Percentiles rank a stretch among this genome's conserved stretches.
phyloP scores from a whole-genome alignment of 2,113 vertebrate species.

The Hypocryptadius cinnamomeus region DNA sequence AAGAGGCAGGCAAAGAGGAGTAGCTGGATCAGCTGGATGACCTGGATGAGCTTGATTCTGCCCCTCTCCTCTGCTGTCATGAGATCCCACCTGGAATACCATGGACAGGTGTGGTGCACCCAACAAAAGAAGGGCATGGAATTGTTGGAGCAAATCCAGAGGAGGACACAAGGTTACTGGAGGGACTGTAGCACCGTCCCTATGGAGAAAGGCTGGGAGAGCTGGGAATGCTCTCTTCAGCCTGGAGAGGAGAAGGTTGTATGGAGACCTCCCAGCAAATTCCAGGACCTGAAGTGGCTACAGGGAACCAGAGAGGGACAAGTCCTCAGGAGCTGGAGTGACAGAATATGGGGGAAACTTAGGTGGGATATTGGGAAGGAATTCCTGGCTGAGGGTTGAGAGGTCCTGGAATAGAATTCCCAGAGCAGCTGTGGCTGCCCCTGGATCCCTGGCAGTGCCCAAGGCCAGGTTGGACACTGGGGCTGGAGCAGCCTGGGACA shows the following conservation, averaged over 20 bases:
- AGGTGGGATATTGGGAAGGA: not conserved
- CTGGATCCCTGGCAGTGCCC: not conserved
- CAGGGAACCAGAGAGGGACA: not conserved
- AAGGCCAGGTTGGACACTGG: not conserved
- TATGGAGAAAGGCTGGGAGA: not conserved
- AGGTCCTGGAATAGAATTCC: fast-evolving
- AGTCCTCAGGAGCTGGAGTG: not conserved
- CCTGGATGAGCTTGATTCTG: not conserved
- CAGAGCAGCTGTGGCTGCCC: not conserved
- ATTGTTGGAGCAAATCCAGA: not conserved
- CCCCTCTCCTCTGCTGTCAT: not conserved
- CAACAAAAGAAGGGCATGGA: not conserved
- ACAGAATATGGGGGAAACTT: not conserved
- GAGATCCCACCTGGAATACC: not conserved
- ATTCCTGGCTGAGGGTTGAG: not conserved
- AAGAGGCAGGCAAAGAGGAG: not conserved
- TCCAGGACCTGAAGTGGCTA: fast-evolving
- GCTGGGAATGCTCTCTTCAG: not conserved
- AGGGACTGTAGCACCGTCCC: not conserved
- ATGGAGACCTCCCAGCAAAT: not conserved
- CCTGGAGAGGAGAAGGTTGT: not conserved
- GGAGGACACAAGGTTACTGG: not conserved
- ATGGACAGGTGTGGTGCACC: no score
- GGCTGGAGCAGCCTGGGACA: fast-evolving
- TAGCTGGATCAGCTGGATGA: not conserved